Evolutionary conservation across 2,797 vertebrate species (phyloP), one percentile per base, ranked within the genome.

Genomic region (Phoeniculus purpureus): DNA sequence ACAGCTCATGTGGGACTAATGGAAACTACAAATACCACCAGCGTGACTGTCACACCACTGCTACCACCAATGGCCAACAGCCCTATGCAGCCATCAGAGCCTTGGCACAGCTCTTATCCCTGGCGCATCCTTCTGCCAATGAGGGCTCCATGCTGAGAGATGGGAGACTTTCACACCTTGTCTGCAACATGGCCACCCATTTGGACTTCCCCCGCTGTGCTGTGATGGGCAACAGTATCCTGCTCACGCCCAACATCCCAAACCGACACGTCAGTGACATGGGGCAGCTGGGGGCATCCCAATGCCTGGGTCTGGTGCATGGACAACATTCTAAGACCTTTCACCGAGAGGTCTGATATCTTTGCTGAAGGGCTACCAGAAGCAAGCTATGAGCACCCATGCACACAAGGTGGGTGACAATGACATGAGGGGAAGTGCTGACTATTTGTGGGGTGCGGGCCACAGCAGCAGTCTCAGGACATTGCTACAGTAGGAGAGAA

Each of bases 271-370:
- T 1, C 5, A 20, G 45, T 8, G 32, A 31, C 19, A 10, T 5
- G n/a, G 54, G 31, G 32, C 40, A 19, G 25, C 45, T 12, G 22
- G 26, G 32, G 21, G 21, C 6, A 29, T 2, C 48, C 54, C 15
- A n/a, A 10, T 1, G 2, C 50, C 56, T 3, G 2, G 7, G 4
- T 14, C 45, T 43, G 76, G 26, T 11, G 4, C 12, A 8, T 2
- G 25, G 22, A 48, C 22, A n/a, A 17, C 60, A 8, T 19, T 37
- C 27, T 21, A 26, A 75, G 21, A 21, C 22, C 15, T 31, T 51
- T 31, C 23, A 3, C 48, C 7, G 51, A 31, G 23, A 5, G 10
- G 12, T n/a, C 1, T 27, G 61, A 14, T 3, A 6, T 6, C 43
- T 43, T 43, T 31, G 37, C 47, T 18, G 23, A 50, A 45, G 56